These are phyloP conservation scores for Colinus virginianus DNA, from an alignment of 2,113 vertebrate species.

Conservation along the genomic window DNA sequence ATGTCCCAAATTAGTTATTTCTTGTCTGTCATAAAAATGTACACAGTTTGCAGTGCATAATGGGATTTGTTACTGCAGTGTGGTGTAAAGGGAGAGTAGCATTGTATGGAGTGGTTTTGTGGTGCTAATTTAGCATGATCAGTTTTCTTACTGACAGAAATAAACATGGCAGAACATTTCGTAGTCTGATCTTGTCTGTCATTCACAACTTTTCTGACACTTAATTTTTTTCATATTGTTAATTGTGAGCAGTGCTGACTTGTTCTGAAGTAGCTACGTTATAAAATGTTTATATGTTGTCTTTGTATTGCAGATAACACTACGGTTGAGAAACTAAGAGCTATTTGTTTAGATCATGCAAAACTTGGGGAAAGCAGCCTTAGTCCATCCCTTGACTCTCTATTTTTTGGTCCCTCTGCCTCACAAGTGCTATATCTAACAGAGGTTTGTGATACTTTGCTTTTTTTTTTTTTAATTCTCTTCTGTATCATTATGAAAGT, in stretches of 20 bases:
- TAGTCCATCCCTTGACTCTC: constrained; percentile 95
- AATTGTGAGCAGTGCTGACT: neutral
- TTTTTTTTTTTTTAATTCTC: neutral
- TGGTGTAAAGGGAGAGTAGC: neutral
- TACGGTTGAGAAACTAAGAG: constrained; percentile 95
- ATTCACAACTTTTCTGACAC: neutral
- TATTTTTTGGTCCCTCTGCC: constrained; percentile 97
- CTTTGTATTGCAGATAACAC: constrained; percentile 89
- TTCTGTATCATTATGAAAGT: neutral
- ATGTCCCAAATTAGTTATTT: neutral
- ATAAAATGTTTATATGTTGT: neutral
- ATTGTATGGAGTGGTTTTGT: neutral
- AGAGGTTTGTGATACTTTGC: constrained; percentile 84
- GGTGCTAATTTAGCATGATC: neutral
- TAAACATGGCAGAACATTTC: neutral
- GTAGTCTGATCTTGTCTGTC: neutral
- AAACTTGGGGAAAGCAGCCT: constrained; percentile 98
- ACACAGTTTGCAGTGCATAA: neutral
- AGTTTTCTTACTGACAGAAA: neutral
- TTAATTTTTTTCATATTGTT: neutral
- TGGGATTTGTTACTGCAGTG: neutral
- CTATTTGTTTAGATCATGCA: constrained; percentile 96
- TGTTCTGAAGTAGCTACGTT: neutral
- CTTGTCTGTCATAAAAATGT: neutral
- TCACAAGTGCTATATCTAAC: constrained; percentile 99